A percentile compares a stretch with the other conserved stretches of the same genome.
Evolutionary conservation across 1,140 invertebrate species (phyloP).

Genomic region (Zaprionus africanus): DNA sequence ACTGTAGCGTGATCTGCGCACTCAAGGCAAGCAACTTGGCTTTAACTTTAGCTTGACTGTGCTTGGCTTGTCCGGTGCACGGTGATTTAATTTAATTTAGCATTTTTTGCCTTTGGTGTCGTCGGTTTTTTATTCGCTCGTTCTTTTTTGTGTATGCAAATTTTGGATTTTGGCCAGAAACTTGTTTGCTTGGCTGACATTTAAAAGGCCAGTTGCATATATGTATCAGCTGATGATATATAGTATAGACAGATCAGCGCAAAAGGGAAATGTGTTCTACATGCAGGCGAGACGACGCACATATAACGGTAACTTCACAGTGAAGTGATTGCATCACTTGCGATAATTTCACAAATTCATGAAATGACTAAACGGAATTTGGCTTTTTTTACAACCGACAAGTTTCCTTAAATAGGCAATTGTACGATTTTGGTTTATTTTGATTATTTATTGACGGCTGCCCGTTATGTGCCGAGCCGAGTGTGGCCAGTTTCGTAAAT

Average conservation of each 20-base stretch:
- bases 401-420: slow-evolving; percentile 78
- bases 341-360: slow-evolving; percentile 74
- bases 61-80: slow-evolving; percentile 18
- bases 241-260: not conserved
- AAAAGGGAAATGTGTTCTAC: slow-evolving; percentile 6
- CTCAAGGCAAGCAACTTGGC: slow-evolving; percentile 48
- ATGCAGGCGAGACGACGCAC: not conserved
- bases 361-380: slow-evolving; percentile 54
- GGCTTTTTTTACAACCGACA: slow-evolving; percentile 64
- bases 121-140: slow-evolving; percentile 1
- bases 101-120: slow-evolving; percentile 13
- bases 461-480: slow-evolving; percentile 63
- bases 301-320: slow-evolving; percentile 31
- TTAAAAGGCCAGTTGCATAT: slow-evolving; percentile 19
- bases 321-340: slow-evolving; percentile 63
- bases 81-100: slow-evolving; percentile 52
- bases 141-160: slow-evolving; percentile 36
- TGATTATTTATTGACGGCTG: slow-evolving; percentile 81
- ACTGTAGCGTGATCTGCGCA: slow-evolving; percentile 49
- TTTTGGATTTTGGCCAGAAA: slow-evolving; percentile 29
- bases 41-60: slow-evolving; percentile 13
- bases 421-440: slow-evolving; percentile 72
- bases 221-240: not conserved
- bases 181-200: slow-evolving; percentile 40
- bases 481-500: slow-evolving; percentile 53